Evolutionary conservation across 2,888 invertebrate species (phyloP), one percentile per base, ranked within the genome.

Genomic region (Lydus trimaculatus): DNA sequence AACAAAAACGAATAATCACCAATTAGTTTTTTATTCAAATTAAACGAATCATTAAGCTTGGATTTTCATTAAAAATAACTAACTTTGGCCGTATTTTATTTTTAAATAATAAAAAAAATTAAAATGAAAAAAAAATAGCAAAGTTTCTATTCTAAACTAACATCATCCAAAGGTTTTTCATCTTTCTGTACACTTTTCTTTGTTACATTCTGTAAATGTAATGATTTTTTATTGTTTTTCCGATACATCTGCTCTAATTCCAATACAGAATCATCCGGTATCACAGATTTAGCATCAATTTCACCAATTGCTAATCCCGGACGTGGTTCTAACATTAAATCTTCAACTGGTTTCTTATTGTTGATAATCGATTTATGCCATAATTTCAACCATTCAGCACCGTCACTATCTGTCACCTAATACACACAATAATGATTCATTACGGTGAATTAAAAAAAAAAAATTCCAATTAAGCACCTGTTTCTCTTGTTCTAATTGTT

Each of bases 301-400:
- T 85, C 85, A 0, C 85, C 85, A 31, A 84, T 76, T n/a, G 78
- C 84, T 28, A 84, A 68, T 5, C 81, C 82, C 6, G 82, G 81
- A 67, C 76, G 78, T 1, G 79, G 73, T 20, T 72, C 75, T 31
- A 69, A 31, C 9, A 70, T 66, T 61, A 62, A 17, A 17, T 69
- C 63, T 56, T 75, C 66, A 43, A 65, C 43, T 11, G 69, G 65
- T 23, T 72, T 61, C 33, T 63, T 13, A 15, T 67, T 52, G 9
- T 48, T 48, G 31, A 79, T 79, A 86, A 90, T 87, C 72, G 87
- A 87, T 68, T 89, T 85, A 0, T 90, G 90, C 92, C 92, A 92
- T 58, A 82, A 86, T 67, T 89, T 86, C 11, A 91, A 84, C 85
- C 90, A 91, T 43, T 87, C 85, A 0, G 88, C 86, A 0, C 87